Base-by-base conservation (phyloP, 2,888 invertebrate genomes). In the Selenia dentaria region DNA sequence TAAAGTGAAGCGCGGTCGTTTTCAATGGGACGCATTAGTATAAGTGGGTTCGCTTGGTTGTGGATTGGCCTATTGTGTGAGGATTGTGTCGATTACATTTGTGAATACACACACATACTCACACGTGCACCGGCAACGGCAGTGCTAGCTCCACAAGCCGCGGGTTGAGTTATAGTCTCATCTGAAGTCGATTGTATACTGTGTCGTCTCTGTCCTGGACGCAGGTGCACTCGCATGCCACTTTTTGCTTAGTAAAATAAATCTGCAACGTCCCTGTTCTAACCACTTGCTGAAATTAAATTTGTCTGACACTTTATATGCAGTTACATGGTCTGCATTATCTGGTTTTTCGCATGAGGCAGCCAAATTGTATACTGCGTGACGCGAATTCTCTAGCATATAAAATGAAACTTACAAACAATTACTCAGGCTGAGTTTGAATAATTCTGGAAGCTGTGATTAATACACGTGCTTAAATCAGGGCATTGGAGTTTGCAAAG, bases 151-250 rank as follows among this genome's bases (percentile, higher is more conserved):
- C 2, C 24, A 36, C 22, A 22, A 5, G 5, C 29, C 38, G 5
- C 57, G 60, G 71, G 83, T 84, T 79, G 79, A 79, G 73, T 84
- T 83, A 83, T 76, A 68, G 70, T 72, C 79, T 70, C 71, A 73
- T 72, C 62, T 59, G 62, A 54, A 55, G 55, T 58, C 56, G 59
- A 57, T 59, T 39, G 47, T 46, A 57, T 16, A 38, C 50, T 41
- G 44, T 58, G 65, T 55, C 57, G 60, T 54, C 40, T 52, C 45
- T 5, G 34, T 16, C 50, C 62, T 55, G 53, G 59, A 28, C 70
- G 55, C 81, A 83, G 80, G 74, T 80, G 79, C 71, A 60, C 41
- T 52, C 38, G 43, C 36, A 42, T 44, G 10, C 14, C 0, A 48
- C 11, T 38, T 42, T 37, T 36, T 39, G 22, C 36, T n/a, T 26